Evolutionary conservation across 1,140 invertebrate genomes (phyloP).

Genomic region (Trissolcus basalis): DNA sequence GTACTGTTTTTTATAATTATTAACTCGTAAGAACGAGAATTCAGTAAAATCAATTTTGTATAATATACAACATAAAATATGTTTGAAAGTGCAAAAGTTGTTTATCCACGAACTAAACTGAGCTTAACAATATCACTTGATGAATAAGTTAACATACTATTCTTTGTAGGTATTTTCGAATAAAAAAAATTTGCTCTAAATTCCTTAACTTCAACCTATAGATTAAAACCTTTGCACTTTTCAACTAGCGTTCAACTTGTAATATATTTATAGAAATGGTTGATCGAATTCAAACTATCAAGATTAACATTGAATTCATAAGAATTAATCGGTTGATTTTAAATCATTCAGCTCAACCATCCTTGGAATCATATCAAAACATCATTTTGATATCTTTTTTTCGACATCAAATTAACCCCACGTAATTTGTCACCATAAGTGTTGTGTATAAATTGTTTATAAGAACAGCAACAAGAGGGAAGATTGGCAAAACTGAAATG

Average conservation of each 20-base stretch:
- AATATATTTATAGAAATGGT: conserved; percentile 27
- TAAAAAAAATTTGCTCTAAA: too few species aligned
- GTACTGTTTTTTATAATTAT: too few species aligned
- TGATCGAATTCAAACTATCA: conserved; percentile 8
- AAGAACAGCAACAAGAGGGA: conserved; percentile 29
- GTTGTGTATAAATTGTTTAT: conserved; percentile 48
- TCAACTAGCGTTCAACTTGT: conserved; percentile 18
- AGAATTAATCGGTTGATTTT: too few species aligned
- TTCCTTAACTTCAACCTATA: too few species aligned
- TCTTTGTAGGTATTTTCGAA: too few species aligned
- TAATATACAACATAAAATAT: conserved; percentile 13
- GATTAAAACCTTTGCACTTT: conserved; percentile 26
- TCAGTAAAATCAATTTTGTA: conserved; percentile 16
- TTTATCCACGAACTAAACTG: too few species aligned
- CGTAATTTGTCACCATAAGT: conserved; percentile 18
- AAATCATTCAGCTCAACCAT: conserved; percentile 15
- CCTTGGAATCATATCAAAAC: conserved; percentile 37
- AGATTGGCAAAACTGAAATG: conserved; percentile 5
- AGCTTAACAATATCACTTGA: too few species aligned
- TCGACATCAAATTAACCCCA: conserved; percentile 19
- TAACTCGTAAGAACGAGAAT: conserved; percentile 1
- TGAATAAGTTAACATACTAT: too few species aligned
- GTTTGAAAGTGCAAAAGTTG: conserved; percentile 27
- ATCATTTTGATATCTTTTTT: conserved; percentile 27
- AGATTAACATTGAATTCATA: too few species aligned